Base-by-base conservation (phyloP, 2,888 invertebrate species). In the Agonopterix subpropinquella region DNA sequence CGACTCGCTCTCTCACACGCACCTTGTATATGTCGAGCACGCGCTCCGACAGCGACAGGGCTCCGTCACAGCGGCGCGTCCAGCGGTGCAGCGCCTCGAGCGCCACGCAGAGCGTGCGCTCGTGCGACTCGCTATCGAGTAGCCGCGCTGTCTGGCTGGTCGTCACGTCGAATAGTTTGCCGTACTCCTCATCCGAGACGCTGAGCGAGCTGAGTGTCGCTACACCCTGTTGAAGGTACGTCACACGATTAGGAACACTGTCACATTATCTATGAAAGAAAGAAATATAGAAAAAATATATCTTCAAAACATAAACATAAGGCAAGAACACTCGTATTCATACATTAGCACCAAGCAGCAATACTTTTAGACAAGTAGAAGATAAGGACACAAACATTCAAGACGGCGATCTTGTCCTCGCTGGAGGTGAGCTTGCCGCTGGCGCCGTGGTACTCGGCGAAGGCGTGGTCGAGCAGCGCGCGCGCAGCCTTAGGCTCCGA, bases 351-450 rank as follows among this genome's bases (percentile, higher is more conserved):
- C 28, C 7, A 28, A 28, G 5, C 28, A 28, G 5, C 28, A 28
- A 28, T 28, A 7, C 7, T 28, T 28, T 28, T 5, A 28, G 28
- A 5, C 5, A 28, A 5, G 28, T 28, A 28, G 7, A 1, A 28
- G 28, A 28, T 7, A 28, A 28, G 0, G 0, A 28, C 35, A 63
- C 67, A 73, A 70, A 93, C 93, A 82, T 93, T 91, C 39, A 98
- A 81, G 10, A 98, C 93, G 51, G 95, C 94, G 15, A 97, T 93
- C 78, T 98, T 95, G 73, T 97, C 96, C 58, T 95, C 95, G 37
- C 94, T 92, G 47, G 97, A 92, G 9, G 96, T 95, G 47, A 98
- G 90, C 77, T 98, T 98, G 8, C 98, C 98, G 76, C 96, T 94
- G 5, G 95, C 93, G 10, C 98, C 98, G 80, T 95, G 92, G 68